These are phyloP conservation scores for Pseudochirops corinnae DNA, from an alignment of 2,797 vertebrate species.

Conservation along the genomic window DNA sequence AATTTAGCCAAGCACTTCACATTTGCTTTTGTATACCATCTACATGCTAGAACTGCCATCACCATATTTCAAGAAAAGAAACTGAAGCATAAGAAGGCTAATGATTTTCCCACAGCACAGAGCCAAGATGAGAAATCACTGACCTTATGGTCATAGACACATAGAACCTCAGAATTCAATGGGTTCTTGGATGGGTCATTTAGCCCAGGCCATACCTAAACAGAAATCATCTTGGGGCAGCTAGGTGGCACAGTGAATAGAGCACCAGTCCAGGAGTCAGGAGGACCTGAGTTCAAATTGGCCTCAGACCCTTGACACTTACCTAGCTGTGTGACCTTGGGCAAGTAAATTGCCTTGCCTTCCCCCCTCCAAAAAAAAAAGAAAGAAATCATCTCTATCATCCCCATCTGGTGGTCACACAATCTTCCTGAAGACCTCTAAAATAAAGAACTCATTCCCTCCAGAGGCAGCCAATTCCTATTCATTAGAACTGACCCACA, in stretches of 20 bases:
- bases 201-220: neutral
- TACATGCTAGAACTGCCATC: neutral
- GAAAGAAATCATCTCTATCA: neutral
- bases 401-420: neutral
- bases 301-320: no score
- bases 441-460: neutral
- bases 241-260: no score
- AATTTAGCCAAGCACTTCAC: neutral
- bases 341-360: no score
- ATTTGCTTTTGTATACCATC: neutral
- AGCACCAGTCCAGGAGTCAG: no score
- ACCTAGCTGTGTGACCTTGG: no score
- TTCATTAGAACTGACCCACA: neutral
- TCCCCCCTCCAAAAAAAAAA: no score
- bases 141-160: neutral
- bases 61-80: neutral
- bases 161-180: neutral
- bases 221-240: neutral
- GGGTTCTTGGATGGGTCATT: neutral
- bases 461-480: neutral
- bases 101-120: neutral
- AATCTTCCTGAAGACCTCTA: neutral
- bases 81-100: neutral
- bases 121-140: neutral
- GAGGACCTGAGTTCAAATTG: no score